Base-by-base conservation (phyloP, 2,113 vertebrate species). In the Oncorhynchus keta region DNA sequence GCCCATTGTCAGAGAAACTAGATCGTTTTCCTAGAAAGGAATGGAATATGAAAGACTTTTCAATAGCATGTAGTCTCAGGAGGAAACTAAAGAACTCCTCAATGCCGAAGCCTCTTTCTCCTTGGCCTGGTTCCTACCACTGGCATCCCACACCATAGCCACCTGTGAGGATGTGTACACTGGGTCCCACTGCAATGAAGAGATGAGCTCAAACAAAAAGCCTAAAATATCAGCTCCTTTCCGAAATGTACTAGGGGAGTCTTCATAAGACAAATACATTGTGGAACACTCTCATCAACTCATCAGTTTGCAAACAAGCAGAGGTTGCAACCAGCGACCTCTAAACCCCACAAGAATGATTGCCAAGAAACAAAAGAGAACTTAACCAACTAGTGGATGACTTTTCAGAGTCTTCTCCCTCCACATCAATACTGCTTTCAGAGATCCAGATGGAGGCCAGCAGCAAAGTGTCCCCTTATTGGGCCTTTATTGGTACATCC, bases 31-130 rank as follows among this genome's bases (percentile, higher is more conserved):
- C 76, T 70, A 74, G 55, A 71, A 82, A 86, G 73, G 75, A 82
- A 89, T 83, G 82, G 67, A 69, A 83, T 84, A 85, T 83, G 79
- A 87, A 89, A 86, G 74, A 83, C 79, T 61, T 26, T 39, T 81
- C 75, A 80, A 75, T 24, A 28, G 82, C 72, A 73, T 55, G 70
- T 22, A 62, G 18, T 82, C 68, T 65, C 67, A 70, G 62, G 20
- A 6, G 74, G 75, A 70, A 77, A 78, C 62, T 18, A 55, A 55
- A 55, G 3, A 5, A 55, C 39, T 61, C 76, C 79, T 86, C 84
- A 86, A 86, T 35, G n/a, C 62, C 9, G 72, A 83, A 80, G 70
- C 75, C 82, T 82, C 77, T 30, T 70, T 79, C 80, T 82, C 76
- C 83, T 81, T 83, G 79, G 84, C 81, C 82, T 70, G 66, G 68